Evolutionary conservation across 2,888 invertebrate genomes (phyloP).

Genomic region (Ypsolopha sequella): DNA sequence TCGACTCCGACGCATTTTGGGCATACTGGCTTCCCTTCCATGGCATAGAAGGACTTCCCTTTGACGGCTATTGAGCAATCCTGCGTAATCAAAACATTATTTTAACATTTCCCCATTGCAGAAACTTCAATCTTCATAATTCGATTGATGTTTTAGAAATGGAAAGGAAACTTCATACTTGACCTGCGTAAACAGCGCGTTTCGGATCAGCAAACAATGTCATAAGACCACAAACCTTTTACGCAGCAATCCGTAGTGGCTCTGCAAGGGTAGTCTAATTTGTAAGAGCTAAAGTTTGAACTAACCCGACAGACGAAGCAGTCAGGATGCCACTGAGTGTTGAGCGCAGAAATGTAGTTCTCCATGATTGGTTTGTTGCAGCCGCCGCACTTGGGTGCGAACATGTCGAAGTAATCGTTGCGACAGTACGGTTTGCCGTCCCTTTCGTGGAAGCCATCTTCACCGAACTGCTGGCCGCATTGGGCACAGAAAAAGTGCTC

Average conservation of each 20-base stretch:
- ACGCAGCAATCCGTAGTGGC: background rate
- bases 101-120: background rate
- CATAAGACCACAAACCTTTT: background rate
- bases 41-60: conserved; percentile 96
- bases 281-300: conserved; percentile 9
- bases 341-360: conserved; percentile 97
- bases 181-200: conserved; percentile 28
- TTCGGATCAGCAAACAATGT: background rate
- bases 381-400: conserved; percentile 97
- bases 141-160: conserved; percentile 4
- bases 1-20: conserved; percentile 93
- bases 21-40: conserved; percentile 97
- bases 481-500: conserved; percentile 99
- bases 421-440: conserved; percentile 97
- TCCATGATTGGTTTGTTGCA: conserved; percentile 97
- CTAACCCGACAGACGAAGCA: conserved; percentile 99
- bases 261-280: background rate
- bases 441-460: conserved; percentile 97
- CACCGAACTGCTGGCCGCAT: conserved; percentile 97
- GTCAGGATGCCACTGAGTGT: conserved; percentile 98
- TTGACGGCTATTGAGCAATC: conserved; percentile 94
- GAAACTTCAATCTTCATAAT: too few species aligned
- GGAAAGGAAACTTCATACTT: conserved; percentile 29
- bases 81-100: conserved; percentile 62
- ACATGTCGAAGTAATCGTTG: conserved; percentile 96